phyloP scores from a whole-genome alignment of 2,113 vertebrate genomes.

The Oenanthe oenanthe region DNA sequence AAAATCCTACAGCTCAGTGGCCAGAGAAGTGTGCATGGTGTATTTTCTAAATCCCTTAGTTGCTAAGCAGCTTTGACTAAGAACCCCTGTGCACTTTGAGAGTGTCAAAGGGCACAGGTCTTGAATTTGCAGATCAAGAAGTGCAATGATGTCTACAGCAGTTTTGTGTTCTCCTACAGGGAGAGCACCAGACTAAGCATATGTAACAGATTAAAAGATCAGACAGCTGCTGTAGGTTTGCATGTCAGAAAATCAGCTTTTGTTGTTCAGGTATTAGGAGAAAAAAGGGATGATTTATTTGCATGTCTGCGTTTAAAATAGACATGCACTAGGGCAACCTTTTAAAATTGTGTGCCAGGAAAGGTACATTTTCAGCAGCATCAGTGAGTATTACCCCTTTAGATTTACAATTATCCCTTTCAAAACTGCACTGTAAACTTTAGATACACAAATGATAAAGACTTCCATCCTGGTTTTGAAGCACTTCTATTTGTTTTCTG shows the following conservation, averaged over 20 bases:
- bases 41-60: not conserved
- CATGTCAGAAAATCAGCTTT: constrained; percentile 59
- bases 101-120: not conserved
- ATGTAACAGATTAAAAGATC: constrained; percentile 55
- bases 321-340: not conserved
- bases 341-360: not conserved
- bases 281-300: not conserved
- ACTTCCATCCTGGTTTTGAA: not conserved
- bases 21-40: not conserved
- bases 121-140: not conserved
- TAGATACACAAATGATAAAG: not conserved
- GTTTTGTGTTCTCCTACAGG: not conserved
- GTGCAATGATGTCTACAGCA: not conserved
- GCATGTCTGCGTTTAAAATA: constrained; percentile 17
- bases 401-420: not conserved
- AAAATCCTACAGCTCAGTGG: not conserved
- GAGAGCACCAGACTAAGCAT: not conserved
- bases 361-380: not conserved
- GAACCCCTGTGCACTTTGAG: not conserved
- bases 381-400: not conserved
- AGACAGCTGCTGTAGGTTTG: constrained; percentile 27
- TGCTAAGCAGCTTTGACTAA: not conserved
- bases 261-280: not conserved
- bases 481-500: not conserved
- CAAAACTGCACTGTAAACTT: not conserved